Evolutionary conservation across 1,140 invertebrate species (phyloP).

Genomic region (Piezodorus guildinii): DNA sequence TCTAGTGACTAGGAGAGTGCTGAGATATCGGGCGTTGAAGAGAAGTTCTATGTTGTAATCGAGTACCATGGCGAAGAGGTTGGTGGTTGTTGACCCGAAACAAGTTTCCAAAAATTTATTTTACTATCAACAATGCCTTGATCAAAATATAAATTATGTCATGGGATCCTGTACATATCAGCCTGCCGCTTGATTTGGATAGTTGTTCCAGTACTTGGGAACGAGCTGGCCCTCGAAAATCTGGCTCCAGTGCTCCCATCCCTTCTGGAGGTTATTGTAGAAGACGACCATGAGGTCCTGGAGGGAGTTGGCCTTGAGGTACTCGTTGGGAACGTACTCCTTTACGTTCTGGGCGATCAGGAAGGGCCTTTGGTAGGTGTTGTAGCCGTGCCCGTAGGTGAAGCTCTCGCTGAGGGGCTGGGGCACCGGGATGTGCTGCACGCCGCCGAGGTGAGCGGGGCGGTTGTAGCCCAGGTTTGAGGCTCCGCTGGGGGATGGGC

Average conservation of each 20-base stretch:
- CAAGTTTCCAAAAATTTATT: too few species aligned
- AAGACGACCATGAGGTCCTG: neutral
- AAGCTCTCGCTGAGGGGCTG: neutral
- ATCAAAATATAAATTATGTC: too few species aligned
- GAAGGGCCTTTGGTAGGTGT: neutral
- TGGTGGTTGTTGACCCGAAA: too few species aligned
- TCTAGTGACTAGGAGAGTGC: too few species aligned
- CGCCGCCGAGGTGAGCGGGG: neutral
- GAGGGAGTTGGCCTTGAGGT: neutral
- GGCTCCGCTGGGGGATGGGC: neutral
- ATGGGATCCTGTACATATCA: too few species aligned
- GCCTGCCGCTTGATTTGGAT: too few species aligned
- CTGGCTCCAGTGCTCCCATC: neutral
- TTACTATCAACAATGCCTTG: too few species aligned
- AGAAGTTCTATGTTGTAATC: too few species aligned
- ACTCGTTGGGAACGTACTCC: neutral
- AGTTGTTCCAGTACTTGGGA: too few species aligned
- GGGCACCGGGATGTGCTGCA: neutral
- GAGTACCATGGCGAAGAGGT: too few species aligned
- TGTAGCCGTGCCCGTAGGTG: slow-evolving; percentile 1
- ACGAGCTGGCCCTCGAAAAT: too few species aligned
- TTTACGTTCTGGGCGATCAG: neutral
- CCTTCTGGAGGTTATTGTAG: neutral
- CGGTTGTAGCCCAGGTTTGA: neutral
- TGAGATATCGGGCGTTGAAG: too few species aligned